A percentile compares a stretch with the other conserved stretches of the same genome.
Evolutionary conservation across 2,113 vertebrate species (phyloP).

Genomic region (Myotis davidii): DNA sequence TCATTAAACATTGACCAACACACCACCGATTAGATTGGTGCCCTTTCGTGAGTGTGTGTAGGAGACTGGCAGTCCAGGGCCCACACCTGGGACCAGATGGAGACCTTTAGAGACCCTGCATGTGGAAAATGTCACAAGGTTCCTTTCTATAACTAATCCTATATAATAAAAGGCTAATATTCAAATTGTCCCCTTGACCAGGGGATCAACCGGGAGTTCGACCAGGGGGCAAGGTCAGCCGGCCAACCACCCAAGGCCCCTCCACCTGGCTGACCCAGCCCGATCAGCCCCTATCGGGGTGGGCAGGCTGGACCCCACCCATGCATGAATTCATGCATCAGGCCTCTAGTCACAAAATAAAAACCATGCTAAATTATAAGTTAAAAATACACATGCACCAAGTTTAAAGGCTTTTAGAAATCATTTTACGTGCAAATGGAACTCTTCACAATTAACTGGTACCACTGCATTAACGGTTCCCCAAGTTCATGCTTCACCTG

Average conservation of each 20-base stretch:
- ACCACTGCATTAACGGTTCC: background rate
- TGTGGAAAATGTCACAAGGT: background rate
- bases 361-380: background rate
- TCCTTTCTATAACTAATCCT: background rate
- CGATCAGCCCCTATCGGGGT: no score
- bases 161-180: no score
- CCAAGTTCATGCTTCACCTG: background rate
- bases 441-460: background rate
- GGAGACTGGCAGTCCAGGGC: background rate
- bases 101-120: background rate
- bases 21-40: background rate
- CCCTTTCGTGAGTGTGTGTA: accelerated
- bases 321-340: no score
- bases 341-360: background rate
- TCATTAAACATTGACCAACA: background rate
- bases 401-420: background rate
- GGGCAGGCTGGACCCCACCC: no score
- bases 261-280: no score
- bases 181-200: no score
- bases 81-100: no score
- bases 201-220: no score
- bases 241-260: no score
- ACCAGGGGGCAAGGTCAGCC: no score
- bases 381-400: background rate
- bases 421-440: background rate